phyloP scores from a whole-genome alignment of 2,113 vertebrate genomes.

The Gobius niger region DNA sequence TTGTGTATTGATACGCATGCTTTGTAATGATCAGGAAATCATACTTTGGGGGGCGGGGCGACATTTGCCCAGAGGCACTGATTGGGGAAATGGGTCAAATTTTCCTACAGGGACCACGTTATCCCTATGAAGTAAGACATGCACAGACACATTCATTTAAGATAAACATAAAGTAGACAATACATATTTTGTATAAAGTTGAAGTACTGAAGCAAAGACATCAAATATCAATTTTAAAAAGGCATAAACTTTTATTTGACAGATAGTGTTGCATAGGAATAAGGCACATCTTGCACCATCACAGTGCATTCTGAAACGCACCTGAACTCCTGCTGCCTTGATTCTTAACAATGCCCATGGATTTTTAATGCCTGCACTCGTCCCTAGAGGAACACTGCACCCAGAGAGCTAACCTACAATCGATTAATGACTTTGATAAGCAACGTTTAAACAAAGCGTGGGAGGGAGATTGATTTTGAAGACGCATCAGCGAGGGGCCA shows the following conservation, averaged over 20 bases:
- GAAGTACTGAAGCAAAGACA: too few relatives aligned
- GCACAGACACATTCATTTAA: too few relatives aligned
- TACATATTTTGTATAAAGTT: too few relatives aligned
- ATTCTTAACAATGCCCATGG: constrained; percentile 16
- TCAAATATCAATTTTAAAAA: neutral
- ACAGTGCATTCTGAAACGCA: neutral
- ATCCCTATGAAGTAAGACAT: too few relatives aligned
- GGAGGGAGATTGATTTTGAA: constrained; percentile 52
- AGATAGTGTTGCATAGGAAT: neutral
- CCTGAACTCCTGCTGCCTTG: neutral
- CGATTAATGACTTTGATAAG: constrained; percentile 61
- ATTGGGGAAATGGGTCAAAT: too few relatives aligned
- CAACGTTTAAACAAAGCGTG: constrained; percentile 49
- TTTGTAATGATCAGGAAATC: neutral
- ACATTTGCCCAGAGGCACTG: too few relatives aligned
- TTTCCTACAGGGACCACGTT: too few relatives aligned
- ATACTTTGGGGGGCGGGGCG: too few relatives aligned
- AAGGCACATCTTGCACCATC: neutral
- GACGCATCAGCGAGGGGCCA: constrained; percentile 38
- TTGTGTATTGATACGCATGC: neutral
- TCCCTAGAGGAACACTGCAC: constrained; percentile 37
- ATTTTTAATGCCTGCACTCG: constrained; percentile 42
- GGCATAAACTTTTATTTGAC: neutral
- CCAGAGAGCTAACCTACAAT: constrained; percentile 36
- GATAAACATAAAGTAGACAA: too few relatives aligned